Conservation (phyloP, 2,888 invertebrate genomes). For the Eupithecia insigniata region DNA sequence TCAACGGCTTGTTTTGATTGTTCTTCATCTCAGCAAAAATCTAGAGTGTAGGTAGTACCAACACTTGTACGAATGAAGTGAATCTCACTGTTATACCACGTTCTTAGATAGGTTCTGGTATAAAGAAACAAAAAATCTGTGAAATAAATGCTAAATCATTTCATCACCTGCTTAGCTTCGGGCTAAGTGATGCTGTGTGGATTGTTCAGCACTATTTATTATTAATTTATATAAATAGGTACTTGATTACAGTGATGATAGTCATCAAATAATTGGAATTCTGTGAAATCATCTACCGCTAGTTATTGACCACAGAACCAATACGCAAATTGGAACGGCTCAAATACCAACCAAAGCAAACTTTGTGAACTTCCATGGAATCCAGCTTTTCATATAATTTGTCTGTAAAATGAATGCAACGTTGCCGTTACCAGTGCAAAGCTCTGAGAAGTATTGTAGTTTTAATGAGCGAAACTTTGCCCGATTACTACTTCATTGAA, state of each 20-base stretch:
- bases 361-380: constrained; percentile 16
- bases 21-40: background rate
- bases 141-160: background rate
- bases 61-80: background rate
- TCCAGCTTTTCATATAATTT: constrained; percentile 31
- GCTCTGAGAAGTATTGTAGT: constrained; percentile 36
- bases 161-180: too few species aligned
- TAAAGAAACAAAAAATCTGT: background rate
- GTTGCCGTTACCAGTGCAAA: constrained; percentile 27
- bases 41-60: background rate
- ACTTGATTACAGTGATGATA: background rate
- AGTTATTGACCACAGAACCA: background rate
- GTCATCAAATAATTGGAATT: background rate
- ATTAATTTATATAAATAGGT: background rate
- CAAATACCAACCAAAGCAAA: constrained; percentile 14
- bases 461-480: constrained; percentile 38
- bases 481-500: constrained; percentile 37
- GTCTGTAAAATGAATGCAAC: constrained; percentile 32
- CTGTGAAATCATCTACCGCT: background rate
- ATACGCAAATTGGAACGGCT: constrained; percentile 9
- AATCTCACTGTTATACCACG: background rate
- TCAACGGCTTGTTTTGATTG: background rate
- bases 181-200: too few species aligned
- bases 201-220: too few species aligned
- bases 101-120: background rate